Conservation (phyloP, 2,797 vertebrate species). For the Echeneis naucrates region DNA sequence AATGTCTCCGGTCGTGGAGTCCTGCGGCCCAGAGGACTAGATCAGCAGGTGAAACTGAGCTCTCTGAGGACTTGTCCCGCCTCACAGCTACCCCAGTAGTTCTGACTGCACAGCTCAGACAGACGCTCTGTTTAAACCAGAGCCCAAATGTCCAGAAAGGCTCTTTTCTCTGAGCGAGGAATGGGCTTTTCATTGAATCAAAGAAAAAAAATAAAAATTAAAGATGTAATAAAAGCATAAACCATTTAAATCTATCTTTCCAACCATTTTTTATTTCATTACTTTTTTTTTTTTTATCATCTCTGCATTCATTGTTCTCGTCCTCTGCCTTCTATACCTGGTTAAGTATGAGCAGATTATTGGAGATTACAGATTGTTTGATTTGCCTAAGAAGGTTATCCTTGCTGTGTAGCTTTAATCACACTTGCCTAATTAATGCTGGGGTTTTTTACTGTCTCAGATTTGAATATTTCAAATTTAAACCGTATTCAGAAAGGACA, state of each 20-base stretch:
- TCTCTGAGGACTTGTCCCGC: conserved; percentile 57
- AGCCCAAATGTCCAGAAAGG: conserved; percentile 12
- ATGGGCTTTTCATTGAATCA: conserved; percentile 13
- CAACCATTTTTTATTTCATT: conserved; percentile 17
- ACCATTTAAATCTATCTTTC: conserved; percentile 6
- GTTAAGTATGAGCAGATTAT: conserved; percentile 40
- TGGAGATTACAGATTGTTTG: conserved; percentile 44
- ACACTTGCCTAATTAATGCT: conserved; percentile 30
- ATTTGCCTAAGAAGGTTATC: conserved; percentile 46
- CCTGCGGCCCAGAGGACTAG: conserved; percentile 60
- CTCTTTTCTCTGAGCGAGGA: background rate
- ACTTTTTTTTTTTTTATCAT: background rate
- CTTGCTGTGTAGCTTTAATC: conserved; percentile 37
- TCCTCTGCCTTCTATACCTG: conserved; percentile 10
- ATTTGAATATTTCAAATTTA: conserved; percentile 32
- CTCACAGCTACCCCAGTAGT: conserved; percentile 46
- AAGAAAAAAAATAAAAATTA: conserved; percentile 14
- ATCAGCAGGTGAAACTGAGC: conserved; percentile 81
- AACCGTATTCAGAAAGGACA: conserved; percentile 20
- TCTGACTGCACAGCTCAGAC: conserved; percentile 37
- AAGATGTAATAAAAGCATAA: conserved; percentile 23
- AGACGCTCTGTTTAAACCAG: conserved; percentile 20
- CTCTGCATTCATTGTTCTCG: background rate
- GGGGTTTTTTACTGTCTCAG: conserved; percentile 26
- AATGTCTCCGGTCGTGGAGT: conserved; percentile 76